phyloP scores from a whole-genome alignment of 2,888 invertebrate genomes.

The Dinocampus coccinellae region DNA sequence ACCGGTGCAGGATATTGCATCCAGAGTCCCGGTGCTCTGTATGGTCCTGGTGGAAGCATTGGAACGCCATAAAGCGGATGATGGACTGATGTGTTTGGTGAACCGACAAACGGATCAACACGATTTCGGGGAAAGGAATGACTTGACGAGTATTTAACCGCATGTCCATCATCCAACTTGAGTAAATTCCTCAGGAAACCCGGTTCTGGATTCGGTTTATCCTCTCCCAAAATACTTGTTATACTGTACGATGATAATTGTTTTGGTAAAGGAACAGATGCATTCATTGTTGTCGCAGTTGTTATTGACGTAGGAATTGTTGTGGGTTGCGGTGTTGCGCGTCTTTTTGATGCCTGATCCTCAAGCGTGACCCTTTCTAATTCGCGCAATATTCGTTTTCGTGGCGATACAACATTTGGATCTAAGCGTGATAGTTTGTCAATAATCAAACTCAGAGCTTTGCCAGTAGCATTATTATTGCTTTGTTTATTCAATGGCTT shows the following conservation, averaged over 20 bases:
- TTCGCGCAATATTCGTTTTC: slow-evolving; percentile 86
- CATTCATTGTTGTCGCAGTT: slow-evolving; percentile 43
- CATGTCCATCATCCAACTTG: slow-evolving; percentile 64
- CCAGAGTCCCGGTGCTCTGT: slow-evolving; percentile 70
- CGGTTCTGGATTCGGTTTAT: slow-evolving; percentile 70
- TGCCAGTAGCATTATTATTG: slow-evolving; percentile 52
- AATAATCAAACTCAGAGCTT: slow-evolving; percentile 61
- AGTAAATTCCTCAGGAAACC: slow-evolving; percentile 65
- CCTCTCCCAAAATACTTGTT: slow-evolving; percentile 83
- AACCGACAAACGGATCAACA: slow-evolving; percentile 61
- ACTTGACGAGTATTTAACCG: slow-evolving; percentile 63
- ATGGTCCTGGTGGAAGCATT: slow-evolving; percentile 68
- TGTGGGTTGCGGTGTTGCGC: slow-evolving; percentile 63
- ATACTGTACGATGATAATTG: slow-evolving; percentile 85
- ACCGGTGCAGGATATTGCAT: slow-evolving; percentile 71
- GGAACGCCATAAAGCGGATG: slow-evolving; percentile 67
- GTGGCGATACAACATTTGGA: slow-evolving; percentile 80
- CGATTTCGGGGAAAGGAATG: slow-evolving; percentile 63
- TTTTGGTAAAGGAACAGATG: slow-evolving; percentile 61
- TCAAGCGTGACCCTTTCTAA: slow-evolving; percentile 82
- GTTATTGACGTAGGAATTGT: slow-evolving; percentile 44
- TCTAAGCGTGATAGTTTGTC: slow-evolving; percentile 66
- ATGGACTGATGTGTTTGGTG: slow-evolving; percentile 60
- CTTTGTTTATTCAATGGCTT: slow-evolving; percentile 49
- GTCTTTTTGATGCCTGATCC: slow-evolving; percentile 76